phyloP scores from a whole-genome alignment of 2,113 vertebrate species.

The Ornithorhynchus anatinus region DNA sequence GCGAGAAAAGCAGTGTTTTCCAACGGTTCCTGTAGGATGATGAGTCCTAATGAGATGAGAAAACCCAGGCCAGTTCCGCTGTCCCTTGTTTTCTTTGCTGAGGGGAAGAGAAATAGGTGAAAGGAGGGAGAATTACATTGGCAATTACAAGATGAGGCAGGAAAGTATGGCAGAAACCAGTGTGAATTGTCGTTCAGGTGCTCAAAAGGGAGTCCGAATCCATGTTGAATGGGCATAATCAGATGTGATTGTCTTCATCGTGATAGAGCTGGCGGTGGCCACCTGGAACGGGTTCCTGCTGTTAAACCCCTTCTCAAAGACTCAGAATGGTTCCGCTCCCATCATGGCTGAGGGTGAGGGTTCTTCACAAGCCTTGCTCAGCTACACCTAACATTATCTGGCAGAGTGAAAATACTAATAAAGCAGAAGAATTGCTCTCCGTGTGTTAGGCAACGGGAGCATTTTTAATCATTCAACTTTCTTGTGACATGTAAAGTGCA shows the following conservation, averaged over 20 bases:
- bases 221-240: conserved; percentile 30
- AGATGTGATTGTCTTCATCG: conserved; percentile 24
- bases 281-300: background rate
- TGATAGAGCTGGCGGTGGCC: background rate
- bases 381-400: background rate
- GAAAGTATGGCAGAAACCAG: conserved; percentile 2
- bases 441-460: conserved; percentile 50
- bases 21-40: background rate
- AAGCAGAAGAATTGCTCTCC: conserved; percentile 46
- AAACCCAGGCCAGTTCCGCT: conserved; percentile 36
- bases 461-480: conserved; percentile 55
- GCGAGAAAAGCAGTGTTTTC: background rate
- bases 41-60: conserved; percentile 4
- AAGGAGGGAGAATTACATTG: conserved; percentile 32
- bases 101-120: conserved; percentile 59
- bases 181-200: conserved; percentile 45
- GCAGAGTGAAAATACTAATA: conserved; percentile 20
- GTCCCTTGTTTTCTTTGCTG: conserved; percentile 36
- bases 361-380: background rate
- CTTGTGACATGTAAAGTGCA: conserved; percentile 75
- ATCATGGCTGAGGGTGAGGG: background rate
- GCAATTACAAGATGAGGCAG: conserved; percentile 32
- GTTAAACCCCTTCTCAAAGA: background rate
- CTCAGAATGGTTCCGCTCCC: background rate
- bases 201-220: background rate